Base-by-base conservation (phyloP, 2,888 invertebrate genomes). In the Prenolepis imparis region DNA sequence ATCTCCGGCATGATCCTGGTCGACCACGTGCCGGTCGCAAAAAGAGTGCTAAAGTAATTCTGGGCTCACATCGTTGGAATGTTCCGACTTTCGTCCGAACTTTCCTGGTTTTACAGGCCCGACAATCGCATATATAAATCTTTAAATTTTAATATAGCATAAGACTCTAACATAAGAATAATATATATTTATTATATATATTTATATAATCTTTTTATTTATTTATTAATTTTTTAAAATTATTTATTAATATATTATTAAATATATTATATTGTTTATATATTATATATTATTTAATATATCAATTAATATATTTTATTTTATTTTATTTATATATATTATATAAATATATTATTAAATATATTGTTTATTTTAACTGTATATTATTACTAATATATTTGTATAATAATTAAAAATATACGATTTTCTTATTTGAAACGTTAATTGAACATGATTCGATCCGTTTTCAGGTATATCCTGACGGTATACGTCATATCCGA, bases 401-500 rank as follows among this genome's bases (percentile, higher is more conserved):
- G 21, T 48, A 18, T 66, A 57, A 66, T 32, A 21, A 55, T 57
- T 57, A 21, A 18, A 28, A 9, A 9, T n/a, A 32, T 36, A 24
- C 24, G 4, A 75, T 64, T 75, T 48, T n/a, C 57, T 57, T 41
- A 28, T 28, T 12, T 66, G 9, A 24, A 73, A 73, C 39, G 6
- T 12, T 5, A 64, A 74, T 8, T 9, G 44, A 64, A 63, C 3
- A 12, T 74, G 28, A 28, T 2, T 15, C n/a, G 5, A 68, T 68
- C n/a, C 11, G 0, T 9, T 70, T 80, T 59, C 92, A 97, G 97
- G 97, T 99, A 18, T 99, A 99, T 95, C 99, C 99, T 0, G 99
- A 99, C 94, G 99, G 99, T 77, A 99, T 99, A 93, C 97, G 99
- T 86, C 99, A 99, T 94, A 99, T 99, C 93, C 97, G 99, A 82